Evolutionary conservation across 2,113 vertebrate species (phyloP), one percentile per base, ranked within the genome.

Genomic region (Bolborhynchus lineola): DNA sequence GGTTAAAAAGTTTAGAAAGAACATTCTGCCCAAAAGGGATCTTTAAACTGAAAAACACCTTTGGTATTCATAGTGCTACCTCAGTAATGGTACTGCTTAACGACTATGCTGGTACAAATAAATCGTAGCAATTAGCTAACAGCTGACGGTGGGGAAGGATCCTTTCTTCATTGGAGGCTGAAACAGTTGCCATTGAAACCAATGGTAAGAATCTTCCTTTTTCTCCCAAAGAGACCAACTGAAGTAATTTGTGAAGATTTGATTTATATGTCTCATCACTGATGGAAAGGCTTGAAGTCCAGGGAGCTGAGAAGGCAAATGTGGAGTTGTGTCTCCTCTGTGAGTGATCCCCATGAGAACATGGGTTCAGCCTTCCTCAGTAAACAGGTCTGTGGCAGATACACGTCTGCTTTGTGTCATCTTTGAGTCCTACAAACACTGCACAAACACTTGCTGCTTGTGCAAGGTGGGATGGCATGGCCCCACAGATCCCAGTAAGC

Each of bases 341-440:
- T 69, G 42, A 75, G 42, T 2, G 3, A 31, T 28, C 17, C 4
- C 9, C 29, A 17, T 5, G 55, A 63, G 35, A 50, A 23, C 8
- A 3, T 13, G 53, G 33, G 14, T 41, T 70, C 57, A 69, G 3
- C 15, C 28, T 64, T 75, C 20, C 4, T 75, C 12, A 39, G 52
- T 59, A 31, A 69, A 52, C 13, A 64, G 11, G 23, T 21, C 33
- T 18, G 20, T 35, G 70, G 28, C 20, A 52, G 21, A 70, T 16
- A 29, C 17, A 23, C 0, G 1, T 46, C 52, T 53, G 14, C 50
- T 62, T 74, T 1, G 0, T 49, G n/a, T 20, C 29, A 20, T 53
- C n/a, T 59, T n/a, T 59, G 55, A 9, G 79, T 24, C 37, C 44
- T 20, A 12, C 31, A 37, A 31, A 44, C 10, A 9, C 20, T 10